Conservation (phyloP, 1,140 invertebrate species). For the Mesaphorura yosii region DNA sequence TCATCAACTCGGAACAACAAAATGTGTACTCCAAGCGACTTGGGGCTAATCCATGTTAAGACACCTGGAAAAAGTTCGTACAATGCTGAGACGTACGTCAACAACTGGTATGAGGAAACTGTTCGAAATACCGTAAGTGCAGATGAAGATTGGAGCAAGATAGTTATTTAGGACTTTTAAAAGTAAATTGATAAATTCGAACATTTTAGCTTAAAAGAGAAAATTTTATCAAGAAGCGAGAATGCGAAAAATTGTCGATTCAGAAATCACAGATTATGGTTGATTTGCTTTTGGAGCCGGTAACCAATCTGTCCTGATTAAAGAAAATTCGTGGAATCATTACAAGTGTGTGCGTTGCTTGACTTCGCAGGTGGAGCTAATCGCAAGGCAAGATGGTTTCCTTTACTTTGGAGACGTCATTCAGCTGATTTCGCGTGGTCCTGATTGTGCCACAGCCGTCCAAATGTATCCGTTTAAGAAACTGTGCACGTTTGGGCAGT, state of each 20-base stretch:
- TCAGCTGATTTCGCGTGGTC: conserved; percentile 26
- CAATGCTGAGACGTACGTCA: conserved; percentile 25
- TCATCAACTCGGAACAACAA: background rate
- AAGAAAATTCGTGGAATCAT: background rate
- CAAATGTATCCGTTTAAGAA: conserved; percentile 23
- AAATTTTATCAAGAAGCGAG: conserved; percentile 21
- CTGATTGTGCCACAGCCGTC: conserved; percentile 17
- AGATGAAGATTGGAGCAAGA: background rate
- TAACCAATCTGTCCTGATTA: background rate
- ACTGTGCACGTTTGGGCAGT: conserved; percentile 14
- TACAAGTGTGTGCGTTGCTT: no score
- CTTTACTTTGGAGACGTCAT: conserved; percentile 25
- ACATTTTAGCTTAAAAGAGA: conserved; percentile 15
- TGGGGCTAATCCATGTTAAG: conserved; percentile 2
- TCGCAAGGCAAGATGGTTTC: background rate
- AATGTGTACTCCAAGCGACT: no score
- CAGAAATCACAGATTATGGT: conserved; percentile 29
- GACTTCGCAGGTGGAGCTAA: background rate
- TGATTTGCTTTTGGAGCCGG: conserved; percentile 22
- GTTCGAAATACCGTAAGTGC: conserved; percentile 23
- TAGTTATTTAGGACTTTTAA: no score
- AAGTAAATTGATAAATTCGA: background rate
- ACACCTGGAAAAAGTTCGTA: conserved; percentile 11
- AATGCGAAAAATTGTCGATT: conserved; percentile 26
- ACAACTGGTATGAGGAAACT: conserved; percentile 30